Conservation (phyloP, 53 echinoderm and acorn worm species). For the Crossaster papposus region DNA sequence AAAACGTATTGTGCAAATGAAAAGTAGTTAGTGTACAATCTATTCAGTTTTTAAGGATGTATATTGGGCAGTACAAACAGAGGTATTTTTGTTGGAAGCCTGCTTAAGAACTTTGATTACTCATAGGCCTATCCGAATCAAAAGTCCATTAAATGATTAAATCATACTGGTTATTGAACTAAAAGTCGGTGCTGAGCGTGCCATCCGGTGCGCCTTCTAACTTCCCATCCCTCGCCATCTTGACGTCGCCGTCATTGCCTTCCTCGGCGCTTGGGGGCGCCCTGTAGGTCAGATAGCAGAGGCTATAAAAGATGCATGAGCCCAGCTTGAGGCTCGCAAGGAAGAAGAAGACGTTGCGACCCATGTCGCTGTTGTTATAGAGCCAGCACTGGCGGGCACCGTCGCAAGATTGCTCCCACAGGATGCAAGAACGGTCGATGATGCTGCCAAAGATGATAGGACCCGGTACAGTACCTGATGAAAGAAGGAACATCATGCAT, state of each 20-base stretch:
- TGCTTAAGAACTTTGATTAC: too few relatives aligned
- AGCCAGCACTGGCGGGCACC: slow-evolving; percentile 81
- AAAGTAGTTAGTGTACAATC: too few relatives aligned
- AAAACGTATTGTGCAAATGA: too few relatives aligned
- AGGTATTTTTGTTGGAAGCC: too few relatives aligned
- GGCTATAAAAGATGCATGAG: slow-evolving; percentile 55
- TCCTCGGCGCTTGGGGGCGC: slow-evolving; percentile 54
- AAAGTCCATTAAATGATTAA: not conserved
- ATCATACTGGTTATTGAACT: not conserved
- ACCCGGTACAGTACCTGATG: slow-evolving; percentile 76
- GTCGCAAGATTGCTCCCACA: slow-evolving; percentile 81
- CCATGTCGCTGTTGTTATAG: slow-evolving; percentile 78
- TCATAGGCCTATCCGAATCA: too few relatives aligned
- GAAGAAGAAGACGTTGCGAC: slow-evolving; percentile 71
- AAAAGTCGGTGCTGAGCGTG: slow-evolving; percentile 10
- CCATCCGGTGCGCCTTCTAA: not conserved
- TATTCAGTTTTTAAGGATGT: too few relatives aligned
- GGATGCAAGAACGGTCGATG: slow-evolving; percentile 85
- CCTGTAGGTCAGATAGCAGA: slow-evolving; percentile 65
- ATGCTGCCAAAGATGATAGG: slow-evolving; percentile 83
- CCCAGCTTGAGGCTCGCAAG: slow-evolving; percentile 63
- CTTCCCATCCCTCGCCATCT: not conserved
- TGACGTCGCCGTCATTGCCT: not conserved
- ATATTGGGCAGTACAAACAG: too few relatives aligned
- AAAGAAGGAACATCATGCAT: not conserved